Conservation (phyloP, 2,797 vertebrate genomes). For the Numenius phaeopus region DNA sequence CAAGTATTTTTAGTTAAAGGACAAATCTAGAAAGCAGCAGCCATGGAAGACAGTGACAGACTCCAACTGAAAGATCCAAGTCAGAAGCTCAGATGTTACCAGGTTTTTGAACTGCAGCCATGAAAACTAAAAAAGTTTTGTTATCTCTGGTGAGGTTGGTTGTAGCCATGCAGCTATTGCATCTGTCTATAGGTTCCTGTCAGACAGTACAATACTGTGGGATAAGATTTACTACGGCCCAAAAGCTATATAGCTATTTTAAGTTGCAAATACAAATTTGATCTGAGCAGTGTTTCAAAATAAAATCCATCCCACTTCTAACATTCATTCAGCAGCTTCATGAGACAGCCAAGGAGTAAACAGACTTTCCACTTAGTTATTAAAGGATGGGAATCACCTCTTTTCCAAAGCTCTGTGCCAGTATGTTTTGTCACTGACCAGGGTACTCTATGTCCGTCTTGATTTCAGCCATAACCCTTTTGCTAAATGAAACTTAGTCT, state of each 20-base stretch:
- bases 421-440: background rate
- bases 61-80: background rate
- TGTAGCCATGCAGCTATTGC: background rate
- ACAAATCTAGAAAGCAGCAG: background rate
- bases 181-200: background rate
- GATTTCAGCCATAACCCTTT: background rate
- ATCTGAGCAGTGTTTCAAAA: background rate
- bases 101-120: background rate
- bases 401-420: background rate
- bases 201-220: background rate
- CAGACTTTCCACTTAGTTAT: background rate
- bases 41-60: background rate
- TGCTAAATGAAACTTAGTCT: background rate
- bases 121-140: background rate
- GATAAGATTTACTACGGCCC: background rate
- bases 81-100: background rate
- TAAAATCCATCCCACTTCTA: background rate
- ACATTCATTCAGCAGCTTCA: background rate
- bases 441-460: background rate
- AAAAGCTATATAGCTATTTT: background rate
- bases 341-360: background rate
- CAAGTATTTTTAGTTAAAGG: background rate
- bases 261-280: background rate
- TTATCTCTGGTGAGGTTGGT: background rate
- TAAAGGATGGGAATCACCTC: background rate